Percentiles rank a stretch among this genome's conserved stretches.
Evolutionary conservation across 1,140 invertebrate species (phyloP).

Genomic region (Scaptomyza graminum): DNA sequence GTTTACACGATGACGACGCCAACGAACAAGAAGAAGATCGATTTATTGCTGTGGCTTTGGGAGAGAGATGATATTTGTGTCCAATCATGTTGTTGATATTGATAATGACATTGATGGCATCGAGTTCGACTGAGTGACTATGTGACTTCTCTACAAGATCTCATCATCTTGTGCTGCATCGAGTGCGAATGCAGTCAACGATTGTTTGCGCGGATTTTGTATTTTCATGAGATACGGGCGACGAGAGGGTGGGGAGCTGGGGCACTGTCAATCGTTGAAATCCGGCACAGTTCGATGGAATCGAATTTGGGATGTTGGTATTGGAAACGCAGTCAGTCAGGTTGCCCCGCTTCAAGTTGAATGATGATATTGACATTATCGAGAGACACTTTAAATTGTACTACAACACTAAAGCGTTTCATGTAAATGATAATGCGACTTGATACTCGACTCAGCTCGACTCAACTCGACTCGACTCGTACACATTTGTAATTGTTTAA

Average conservation of each 20-base stretch:
- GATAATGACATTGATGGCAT: constrained; percentile 83
- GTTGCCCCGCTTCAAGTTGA: constrained; percentile 42
- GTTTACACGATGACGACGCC: constrained; percentile 61
- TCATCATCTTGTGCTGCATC: constrained; percentile 44
- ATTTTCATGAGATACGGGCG: constrained; percentile 27
- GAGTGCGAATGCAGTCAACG: constrained; percentile 75
- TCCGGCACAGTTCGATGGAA: constrained; percentile 75
- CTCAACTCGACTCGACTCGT: constrained; percentile 28
- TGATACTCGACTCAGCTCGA: constrained; percentile 7
- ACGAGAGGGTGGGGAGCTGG: constrained; percentile 16
- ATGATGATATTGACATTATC: constrained; percentile 80
- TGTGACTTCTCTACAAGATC: constrained; percentile 49
- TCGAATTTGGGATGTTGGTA: constrained; percentile 28
- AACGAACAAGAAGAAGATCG: constrained; percentile 35
- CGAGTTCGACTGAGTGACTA: constrained; percentile 75
- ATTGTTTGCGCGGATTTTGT: constrained; percentile 75
- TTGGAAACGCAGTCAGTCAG: constrained; percentile 21
- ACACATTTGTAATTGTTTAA: constrained; percentile 48
- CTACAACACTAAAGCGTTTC: constrained; percentile 35
- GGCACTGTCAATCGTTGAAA: constrained; percentile 68
- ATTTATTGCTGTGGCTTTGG: constrained; percentile 44
- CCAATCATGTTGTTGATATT: constrained; percentile 83
- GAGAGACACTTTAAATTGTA: constrained; percentile 73
- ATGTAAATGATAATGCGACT: constrained; percentile 71
- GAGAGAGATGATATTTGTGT: constrained; percentile 63